Base-by-base conservation (phyloP, 2,113 vertebrate species). In the Tragulus kanchil region DNA sequence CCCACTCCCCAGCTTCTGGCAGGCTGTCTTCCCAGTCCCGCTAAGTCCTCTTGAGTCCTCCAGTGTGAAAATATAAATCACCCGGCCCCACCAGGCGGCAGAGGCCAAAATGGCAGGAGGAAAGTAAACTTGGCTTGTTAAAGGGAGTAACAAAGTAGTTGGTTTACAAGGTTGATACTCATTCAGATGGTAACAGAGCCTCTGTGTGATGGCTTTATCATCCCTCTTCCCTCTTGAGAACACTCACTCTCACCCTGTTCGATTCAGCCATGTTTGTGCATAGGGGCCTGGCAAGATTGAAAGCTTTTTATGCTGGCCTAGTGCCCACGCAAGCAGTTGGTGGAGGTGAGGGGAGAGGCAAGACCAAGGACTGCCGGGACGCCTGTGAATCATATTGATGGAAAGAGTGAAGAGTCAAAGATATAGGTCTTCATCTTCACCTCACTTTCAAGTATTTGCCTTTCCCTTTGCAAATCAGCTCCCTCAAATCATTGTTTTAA, bases 401-500 rank as follows among this genome's bases (percentile, higher is more conserved):
- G n/a, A 45, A 71, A 95, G 4, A 62, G 16, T 31, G 26, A 88
- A n/a, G n/a, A 71, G 16, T 56, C 71, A 73, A 89, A 94, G 56
- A 75, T 23, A 9, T 0, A 31, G 26, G 28, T 77, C 62, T 92
- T 92, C 88, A 11, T 14, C 65, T 85, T 58, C 48, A 16, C 64
- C 31, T 10, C 25, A 28, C 25, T 64, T 96, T 81, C 50, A 81
- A 85, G 67, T 50, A 42, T 56, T 93, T 77, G 77, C 54, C 42
- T 88, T 95, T 85, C 42, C 28, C 52, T 42, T 91, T 93, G 50
- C 83, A 81, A 81, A 75, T 65, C n/a, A 95, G 75, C 62, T 50
- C 83, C 58, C 1, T 91, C 62, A 81, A 77, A 84, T 62, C 59
- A 78, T 79, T 21, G n/a, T 31, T 52, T 92, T 71, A 78, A 62